Percentiles rank a stretch among this genome's conserved stretches.
phyloP scores from a whole-genome alignment of 2,888 invertebrate genomes.

The Polia nebulosa region DNA sequence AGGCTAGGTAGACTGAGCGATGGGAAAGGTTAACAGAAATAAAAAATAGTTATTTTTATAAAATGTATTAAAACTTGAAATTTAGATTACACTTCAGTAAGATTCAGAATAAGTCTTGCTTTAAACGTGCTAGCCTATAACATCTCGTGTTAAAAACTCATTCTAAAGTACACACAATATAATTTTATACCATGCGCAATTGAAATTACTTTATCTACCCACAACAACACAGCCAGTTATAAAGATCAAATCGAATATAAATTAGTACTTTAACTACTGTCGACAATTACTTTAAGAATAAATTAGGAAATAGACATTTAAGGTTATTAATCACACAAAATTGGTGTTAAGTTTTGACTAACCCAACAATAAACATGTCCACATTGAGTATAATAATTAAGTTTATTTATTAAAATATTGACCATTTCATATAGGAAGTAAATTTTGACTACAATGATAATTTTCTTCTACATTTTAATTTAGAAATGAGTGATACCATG shows the following conservation, averaged over 20 bases:
- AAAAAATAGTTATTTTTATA: constrained; percentile 75
- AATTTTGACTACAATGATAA: constrained; percentile 58
- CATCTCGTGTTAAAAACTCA: constrained; percentile 55
- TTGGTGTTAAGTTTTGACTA: constrained; percentile 38
- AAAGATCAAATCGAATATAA: constrained; percentile 61
- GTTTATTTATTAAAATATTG: constrained; percentile 40
- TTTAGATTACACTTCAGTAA: constrained; percentile 79
- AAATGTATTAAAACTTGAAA: constrained; percentile 90
- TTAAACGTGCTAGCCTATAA: constrained; percentile 69
- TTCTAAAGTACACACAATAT: constrained; percentile 31
- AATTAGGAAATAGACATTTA: constrained; percentile 39
- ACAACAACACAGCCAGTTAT: constrained; percentile 64
- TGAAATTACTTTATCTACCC: constrained; percentile 53
- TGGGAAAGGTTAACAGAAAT: constrained; percentile 11
- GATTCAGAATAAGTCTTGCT: constrained; percentile 71
- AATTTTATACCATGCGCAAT: constrained; percentile 37
- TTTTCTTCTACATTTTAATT: constrained; percentile 47
- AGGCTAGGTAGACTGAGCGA: no score
- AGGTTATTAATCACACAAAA: constrained; percentile 35
- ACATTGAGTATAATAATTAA: constrained; percentile 10
- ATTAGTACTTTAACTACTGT: constrained; percentile 51
- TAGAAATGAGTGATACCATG: constrained; percentile 42
- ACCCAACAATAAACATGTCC: constrained; percentile 29
- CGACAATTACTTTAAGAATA: constrained; percentile 36
- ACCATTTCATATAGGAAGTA: constrained; percentile 40